A percentile compares a stretch with the other conserved stretches of the same genome.
phyloP scores from a whole-genome alignment of 2,888 invertebrate genomes.

The Crepidodera aurea region DNA sequence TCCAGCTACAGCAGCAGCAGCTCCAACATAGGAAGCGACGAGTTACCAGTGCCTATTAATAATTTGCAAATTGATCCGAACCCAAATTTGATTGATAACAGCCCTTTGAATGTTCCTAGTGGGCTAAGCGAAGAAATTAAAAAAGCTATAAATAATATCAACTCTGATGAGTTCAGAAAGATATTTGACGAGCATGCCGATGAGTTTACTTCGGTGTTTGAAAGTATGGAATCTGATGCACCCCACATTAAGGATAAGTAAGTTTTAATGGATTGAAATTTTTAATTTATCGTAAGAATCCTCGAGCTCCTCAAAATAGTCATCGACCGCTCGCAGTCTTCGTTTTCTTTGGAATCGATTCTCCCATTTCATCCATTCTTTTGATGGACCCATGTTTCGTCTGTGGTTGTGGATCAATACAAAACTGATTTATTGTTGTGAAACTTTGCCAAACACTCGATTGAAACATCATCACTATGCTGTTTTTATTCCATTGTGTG shows the following conservation, averaged over 20 bases:
- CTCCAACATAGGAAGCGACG: constrained; percentile 45
- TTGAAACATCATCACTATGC: too few species aligned
- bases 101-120: constrained; percentile 5
- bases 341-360: too few species aligned
- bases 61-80: constrained; percentile 26
- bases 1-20: constrained; percentile 45
- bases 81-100: neutral
- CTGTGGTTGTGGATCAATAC: too few species aligned
- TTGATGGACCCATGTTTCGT: too few species aligned
- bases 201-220: constrained; percentile 17
- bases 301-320: too few species aligned
- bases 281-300: too few species aligned
- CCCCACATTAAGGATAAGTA: constrained; percentile 1
- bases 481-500: too few species aligned
- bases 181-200: constrained; percentile 40
- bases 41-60: constrained; percentile 47
- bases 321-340: too few species aligned
- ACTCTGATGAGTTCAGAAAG: constrained; percentile 55
- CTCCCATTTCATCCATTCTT: too few species aligned
- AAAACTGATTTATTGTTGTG: too few species aligned
- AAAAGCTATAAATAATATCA: constrained; percentile 43
- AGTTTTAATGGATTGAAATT: neutral
- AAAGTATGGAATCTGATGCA: constrained; percentile 30
- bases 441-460: too few species aligned
- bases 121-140: constrained; percentile 51